These are phyloP conservation scores for Chascanopsetta lugubris DNA, from an alignment of 2,113 vertebrate species.

Conservation along the genomic window DNA sequence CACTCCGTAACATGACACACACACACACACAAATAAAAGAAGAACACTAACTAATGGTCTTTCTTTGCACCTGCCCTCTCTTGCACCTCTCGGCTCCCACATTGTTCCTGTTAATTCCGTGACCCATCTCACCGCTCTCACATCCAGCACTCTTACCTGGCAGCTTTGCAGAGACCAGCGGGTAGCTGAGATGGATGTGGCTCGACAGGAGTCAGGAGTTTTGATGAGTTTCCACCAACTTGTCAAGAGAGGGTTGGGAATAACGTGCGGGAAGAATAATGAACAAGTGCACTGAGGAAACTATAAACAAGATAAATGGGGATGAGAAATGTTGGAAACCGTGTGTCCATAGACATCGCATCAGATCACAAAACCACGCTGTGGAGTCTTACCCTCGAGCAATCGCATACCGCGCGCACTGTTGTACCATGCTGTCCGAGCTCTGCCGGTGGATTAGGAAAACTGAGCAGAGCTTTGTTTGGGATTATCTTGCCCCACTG, in stretches of 20 bases:
- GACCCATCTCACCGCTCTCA: slow-evolving; percentile 23
- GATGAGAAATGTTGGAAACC: neutral
- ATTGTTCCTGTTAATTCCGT: slow-evolving; percentile 41
- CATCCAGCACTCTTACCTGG: slow-evolving; percentile 15
- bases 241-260: slow-evolving; percentile 18
- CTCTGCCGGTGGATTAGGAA: neutral
- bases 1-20: too few relatives aligned
- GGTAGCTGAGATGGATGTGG: slow-evolving; percentile 50
- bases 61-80: slow-evolving; percentile 10
- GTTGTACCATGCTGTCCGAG: neutral
- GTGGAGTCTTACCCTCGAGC: slow-evolving; percentile 5
- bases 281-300: slow-evolving; percentile 25
- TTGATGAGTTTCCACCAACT: slow-evolving; percentile 55
- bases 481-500: slow-evolving; percentile 16
- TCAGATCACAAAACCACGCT: slow-evolving; percentile 1
- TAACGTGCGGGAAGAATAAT: neutral
- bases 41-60: neutral
- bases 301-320: slow-evolving; percentile 14
- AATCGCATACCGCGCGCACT: neutral
- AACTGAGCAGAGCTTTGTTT: slow-evolving; percentile 2
- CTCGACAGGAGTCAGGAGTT: slow-evolving; percentile 41
- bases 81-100: slow-evolving; percentile 20
- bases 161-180: slow-evolving; percentile 22
- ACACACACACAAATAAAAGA: neutral
- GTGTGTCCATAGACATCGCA: neutral